Evolutionary conservation across 2,113 vertebrate species (phyloP), one percentile per base, ranked within the genome.

Genomic region (Ceyx margarethae): DNA sequence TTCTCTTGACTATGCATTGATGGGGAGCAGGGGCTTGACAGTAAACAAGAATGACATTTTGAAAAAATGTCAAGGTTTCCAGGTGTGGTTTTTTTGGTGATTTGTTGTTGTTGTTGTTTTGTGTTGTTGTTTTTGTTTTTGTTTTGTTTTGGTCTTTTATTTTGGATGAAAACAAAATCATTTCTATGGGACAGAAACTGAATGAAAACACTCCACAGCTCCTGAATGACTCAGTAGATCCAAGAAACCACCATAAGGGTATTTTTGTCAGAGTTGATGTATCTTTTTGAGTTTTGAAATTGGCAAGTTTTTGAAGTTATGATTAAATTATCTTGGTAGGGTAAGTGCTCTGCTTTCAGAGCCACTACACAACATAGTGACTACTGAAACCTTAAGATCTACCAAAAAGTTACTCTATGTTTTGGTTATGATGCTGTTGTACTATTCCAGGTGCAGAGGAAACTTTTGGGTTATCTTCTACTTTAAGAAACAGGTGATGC

Each of bases 401-500:
- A 75, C 9, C 2, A 15, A 11, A 67, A 74, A 33, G 2, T 5
- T 35, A 20, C 54, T 77, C 15, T 0, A 0, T 71, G 29, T 6
- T 3, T 33, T 54, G 9, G 3, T 61, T 54, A 40, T 50, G 6
- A 8, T 48, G 9, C 5, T 22, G 26, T n/a, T 20, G 16, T 29
- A 46, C 10, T 15, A n/a, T 68, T 77, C 6, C 20, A 64, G 26
- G 16, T 31, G 12, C 17, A 62, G 19, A 58, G 28, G 37, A 48
- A 78, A 6, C 3, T 67, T 85, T 85, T 37, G 15, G 15, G 37
- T 6, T 77, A 21, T 17, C 15, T 77, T 25, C 5, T 81, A 8
- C 22, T 6, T 86, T 60, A 58, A 35, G 6, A n/a, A 29, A 12
- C 15, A 83, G 2, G 4, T 83, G 31, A 58, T 1, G 2, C 5